phyloP scores from a whole-genome alignment of 2,888 invertebrate genomes.

The Belgica antarctica region DNA sequence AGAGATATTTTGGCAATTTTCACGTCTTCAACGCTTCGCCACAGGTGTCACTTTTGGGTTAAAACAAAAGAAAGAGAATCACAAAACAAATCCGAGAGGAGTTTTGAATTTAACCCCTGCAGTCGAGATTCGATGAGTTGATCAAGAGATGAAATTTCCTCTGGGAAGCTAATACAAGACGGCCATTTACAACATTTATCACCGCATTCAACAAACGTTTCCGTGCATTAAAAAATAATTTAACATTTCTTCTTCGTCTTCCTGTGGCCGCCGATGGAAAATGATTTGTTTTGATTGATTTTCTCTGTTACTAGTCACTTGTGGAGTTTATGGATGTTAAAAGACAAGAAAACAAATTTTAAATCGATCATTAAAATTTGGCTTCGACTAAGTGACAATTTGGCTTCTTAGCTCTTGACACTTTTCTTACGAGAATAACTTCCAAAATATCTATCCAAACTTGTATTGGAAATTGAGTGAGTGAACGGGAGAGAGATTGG shows the following conservation, averaged over 20 bases:
- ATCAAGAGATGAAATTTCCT: slow-evolving; percentile 25
- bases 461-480: neutral
- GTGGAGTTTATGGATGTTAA: neutral
- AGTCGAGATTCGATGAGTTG: neutral
- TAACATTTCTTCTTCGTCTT: neutral
- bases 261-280: slow-evolving; percentile 8
- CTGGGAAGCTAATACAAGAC: slow-evolving; percentile 21
- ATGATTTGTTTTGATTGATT: slow-evolving; percentile 42
- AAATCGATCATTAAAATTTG: too few relatives aligned
- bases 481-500: slow-evolving; percentile 21
- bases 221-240: slow-evolving; percentile 18
- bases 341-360: slow-evolving; percentile 29
- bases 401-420: too few relatives aligned
- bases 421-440: too few relatives aligned
- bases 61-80: neutral
- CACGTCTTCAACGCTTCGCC: slow-evolving; percentile 25
- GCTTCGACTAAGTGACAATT: too few relatives aligned
- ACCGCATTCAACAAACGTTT: neutral
- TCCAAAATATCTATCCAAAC: too few relatives aligned
- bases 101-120: slow-evolving; percentile 15
- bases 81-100: neutral
- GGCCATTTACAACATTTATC: slow-evolving; percentile 27
- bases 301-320: too few relatives aligned
- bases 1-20: slow-evolving; percentile 35
- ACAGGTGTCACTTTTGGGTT: slow-evolving; percentile 34